phyloP scores from a whole-genome alignment of 1,140 invertebrate species.

The Drosophila orena region DNA sequence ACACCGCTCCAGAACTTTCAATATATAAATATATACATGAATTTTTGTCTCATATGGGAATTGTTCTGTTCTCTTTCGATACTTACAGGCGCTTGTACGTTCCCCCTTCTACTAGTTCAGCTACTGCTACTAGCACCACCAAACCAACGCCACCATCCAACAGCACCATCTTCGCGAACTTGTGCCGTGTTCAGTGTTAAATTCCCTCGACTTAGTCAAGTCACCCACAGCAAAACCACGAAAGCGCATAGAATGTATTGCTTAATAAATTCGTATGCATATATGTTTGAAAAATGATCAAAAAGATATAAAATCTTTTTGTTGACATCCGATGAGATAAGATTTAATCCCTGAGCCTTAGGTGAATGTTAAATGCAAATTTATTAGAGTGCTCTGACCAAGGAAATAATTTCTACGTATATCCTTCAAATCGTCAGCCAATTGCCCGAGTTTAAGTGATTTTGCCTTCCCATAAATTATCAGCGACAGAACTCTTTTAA shows the following conservation, averaged over 20 bases:
- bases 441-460: conserved; percentile 10
- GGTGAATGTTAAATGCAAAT: conserved; percentile 43
- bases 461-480: conserved; percentile 33
- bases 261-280: conserved; percentile 14
- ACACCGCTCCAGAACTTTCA: conserved; percentile 22
- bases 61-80: conserved; percentile 79
- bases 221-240: conserved; percentile 25
- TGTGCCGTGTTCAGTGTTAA: conserved; percentile 54
- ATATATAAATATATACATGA: conserved; percentile 47
- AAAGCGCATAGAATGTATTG: conserved; percentile 45
- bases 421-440: conserved; percentile 19
- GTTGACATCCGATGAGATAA: conserved; percentile 33
- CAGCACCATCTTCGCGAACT: conserved; percentile 16
- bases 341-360: conserved; percentile 30
- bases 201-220: conserved; percentile 23
- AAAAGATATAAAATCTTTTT: conserved; percentile 35
- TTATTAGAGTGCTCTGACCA: conserved; percentile 41
- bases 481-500: conserved; percentile 14
- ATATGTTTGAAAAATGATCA: conserved; percentile 46
- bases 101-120: conserved; percentile 37
- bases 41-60: conserved; percentile 72
- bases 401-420: conserved; percentile 35
- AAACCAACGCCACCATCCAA: conserved; percentile 17
- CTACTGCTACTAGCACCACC: conserved; percentile 22
- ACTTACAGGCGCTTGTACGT: conserved; percentile 64